Conservation (phyloP, 1,140 invertebrate genomes). For the Homarus americanus region DNA sequence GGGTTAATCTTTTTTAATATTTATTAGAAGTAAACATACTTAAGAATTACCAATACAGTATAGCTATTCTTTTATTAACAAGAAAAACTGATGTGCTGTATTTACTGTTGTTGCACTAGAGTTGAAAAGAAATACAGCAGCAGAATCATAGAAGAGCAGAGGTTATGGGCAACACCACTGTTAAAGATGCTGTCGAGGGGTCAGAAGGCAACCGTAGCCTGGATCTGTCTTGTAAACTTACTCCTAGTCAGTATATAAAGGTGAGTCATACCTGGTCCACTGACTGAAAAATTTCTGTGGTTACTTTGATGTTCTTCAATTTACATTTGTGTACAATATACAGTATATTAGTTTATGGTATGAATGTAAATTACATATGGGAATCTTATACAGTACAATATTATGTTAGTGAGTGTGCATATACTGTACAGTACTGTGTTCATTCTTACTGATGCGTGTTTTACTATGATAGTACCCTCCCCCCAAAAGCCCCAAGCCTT, state of each 20-base stretch:
- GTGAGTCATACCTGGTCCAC: neutral
- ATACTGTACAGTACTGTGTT: neutral
- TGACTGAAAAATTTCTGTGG: neutral
- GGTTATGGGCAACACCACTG: conserved; percentile 45
- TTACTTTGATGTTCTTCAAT: neutral
- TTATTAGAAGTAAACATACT: too few species aligned
- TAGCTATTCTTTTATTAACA: too few species aligned
- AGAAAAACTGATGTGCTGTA: too few species aligned
- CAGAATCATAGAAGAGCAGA: neutral
- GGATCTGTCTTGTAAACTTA: conserved; percentile 48
- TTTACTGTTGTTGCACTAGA: too few species aligned
- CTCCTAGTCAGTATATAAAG: conserved; percentile 57
- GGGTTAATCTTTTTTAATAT: too few species aligned
- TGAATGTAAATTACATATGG: neutral
- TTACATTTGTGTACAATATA: neutral
- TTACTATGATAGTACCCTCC: neutral
- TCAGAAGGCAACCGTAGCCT: conserved; percentile 21
- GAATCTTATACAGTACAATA: neutral
- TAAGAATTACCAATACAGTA: too few species aligned
- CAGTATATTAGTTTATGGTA: neutral
- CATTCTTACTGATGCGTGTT: too few species aligned
- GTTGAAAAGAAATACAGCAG: neutral
- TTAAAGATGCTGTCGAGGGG: conserved; percentile 58
- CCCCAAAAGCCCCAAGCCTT: neutral
- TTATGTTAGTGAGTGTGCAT: too few species aligned